Evolutionary conservation across 2,113 vertebrate species (phyloP), one percentile per base, ranked within the genome.

Genomic region (Sardina pilchardus): DNA sequence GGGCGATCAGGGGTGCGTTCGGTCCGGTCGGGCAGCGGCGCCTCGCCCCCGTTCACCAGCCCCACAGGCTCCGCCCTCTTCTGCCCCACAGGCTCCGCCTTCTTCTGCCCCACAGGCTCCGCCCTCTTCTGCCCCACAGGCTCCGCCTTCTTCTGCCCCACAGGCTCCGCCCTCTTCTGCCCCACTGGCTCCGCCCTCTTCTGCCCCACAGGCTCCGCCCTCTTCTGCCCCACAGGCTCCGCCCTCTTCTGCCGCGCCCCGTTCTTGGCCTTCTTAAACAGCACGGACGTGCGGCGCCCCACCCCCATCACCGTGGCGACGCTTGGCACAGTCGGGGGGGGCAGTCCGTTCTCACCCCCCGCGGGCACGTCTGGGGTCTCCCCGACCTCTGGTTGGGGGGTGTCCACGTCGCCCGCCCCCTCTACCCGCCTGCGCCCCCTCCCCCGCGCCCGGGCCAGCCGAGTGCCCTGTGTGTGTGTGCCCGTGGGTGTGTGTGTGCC

Each of bases 241-340:
- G 89, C 94, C 83, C 95, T 96, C 5, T 92, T 94, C 83, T 94
- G 88, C 84, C 97, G 95, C 26, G 94, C 92, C 3, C 97, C 97
- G 0, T 99, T 99, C 93, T 97, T 98, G 44, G 97, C 97, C 90
- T 99, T 99, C 92, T 95, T 98, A 87, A 99, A 98, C 67, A 98
- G 94, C 80, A 99, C 92, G 0, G 98, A 97, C 0, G 97, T 98
- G 78, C 97, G 95, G 2, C 97, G 95, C 45, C 98, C 97, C 30
- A 97, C 97, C 0, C 96, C 96, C 0, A 94, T 91, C 88, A 95
- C 89, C 2, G 91, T 88, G 36, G 92, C 86, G 43, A 91, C 87
- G 1, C 94, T 81, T 0, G 95, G 91, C 0, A 88, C 88, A 42
- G 96, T 96, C 0, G 96, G 86, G 0, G 96, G 91, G 48, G 96